Conservation (phyloP, 2,888 invertebrate genomes). For the Cacoxenus indagator region DNA sequence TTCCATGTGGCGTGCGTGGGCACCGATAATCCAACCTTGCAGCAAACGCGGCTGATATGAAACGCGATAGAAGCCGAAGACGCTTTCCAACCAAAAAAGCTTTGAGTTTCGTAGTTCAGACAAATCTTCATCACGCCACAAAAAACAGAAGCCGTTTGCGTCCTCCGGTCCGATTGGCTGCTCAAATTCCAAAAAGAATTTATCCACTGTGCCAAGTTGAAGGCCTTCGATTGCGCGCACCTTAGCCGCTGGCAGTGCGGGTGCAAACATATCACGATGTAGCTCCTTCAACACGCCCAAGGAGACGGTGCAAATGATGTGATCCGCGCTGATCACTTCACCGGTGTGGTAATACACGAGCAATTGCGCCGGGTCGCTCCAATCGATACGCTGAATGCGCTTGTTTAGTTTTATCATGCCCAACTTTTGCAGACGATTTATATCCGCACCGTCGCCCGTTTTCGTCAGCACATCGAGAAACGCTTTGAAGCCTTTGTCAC, state of each 20-base stretch:
- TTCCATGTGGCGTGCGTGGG: conserved; percentile 76
- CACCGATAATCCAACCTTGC: conserved; percentile 78
- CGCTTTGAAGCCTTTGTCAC: conserved; percentile 78
- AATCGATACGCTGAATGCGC: conserved; percentile 55
- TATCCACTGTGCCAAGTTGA: conserved; percentile 75
- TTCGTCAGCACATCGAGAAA: conserved; percentile 78
- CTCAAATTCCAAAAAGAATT: conserved; percentile 76
- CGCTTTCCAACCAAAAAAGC: conserved; percentile 75
- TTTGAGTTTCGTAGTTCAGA: conserved; percentile 46
- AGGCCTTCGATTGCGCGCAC: conserved; percentile 72
- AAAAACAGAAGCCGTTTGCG: conserved; percentile 72
- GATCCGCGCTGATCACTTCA: conserved; percentile 71
- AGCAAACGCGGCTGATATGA: conserved; percentile 76
- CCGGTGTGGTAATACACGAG: conserved; percentile 66
- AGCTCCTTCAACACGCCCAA: conserved; percentile 75
- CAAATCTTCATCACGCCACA: conserved; percentile 73
- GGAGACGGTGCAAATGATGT: conserved; percentile 75
- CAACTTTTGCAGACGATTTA: background rate
- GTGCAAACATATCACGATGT: conserved; percentile 69
- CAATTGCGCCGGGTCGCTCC: conserved; percentile 42
- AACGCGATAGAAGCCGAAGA: conserved; percentile 78
- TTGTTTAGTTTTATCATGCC: conserved; percentile 48
- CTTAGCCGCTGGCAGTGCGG: conserved; percentile 71
- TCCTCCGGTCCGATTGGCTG: conserved; percentile 73
- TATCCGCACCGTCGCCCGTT: conserved; percentile 29